phyloP scores from a whole-genome alignment of 92 coral and sea anemone genomes.

The Heliopora coerulea region DNA sequence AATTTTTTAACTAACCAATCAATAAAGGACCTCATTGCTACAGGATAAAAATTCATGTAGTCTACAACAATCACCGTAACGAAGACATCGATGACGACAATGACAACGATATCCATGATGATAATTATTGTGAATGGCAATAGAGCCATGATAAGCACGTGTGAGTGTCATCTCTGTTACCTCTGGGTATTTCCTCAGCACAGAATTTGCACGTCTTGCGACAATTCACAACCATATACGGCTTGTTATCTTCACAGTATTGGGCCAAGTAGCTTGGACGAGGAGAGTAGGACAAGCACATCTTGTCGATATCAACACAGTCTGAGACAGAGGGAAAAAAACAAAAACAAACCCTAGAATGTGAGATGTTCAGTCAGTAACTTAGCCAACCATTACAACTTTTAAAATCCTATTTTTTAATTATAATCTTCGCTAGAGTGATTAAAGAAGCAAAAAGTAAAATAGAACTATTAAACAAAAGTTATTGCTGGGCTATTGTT shows the following conservation, averaged over 20 bases:
- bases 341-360: not conserved
- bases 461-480: too few relatives aligned
- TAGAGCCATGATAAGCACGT: not conserved
- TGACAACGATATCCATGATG: not conserved
- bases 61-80: not conserved
- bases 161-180: not conserved
- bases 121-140: not conserved
- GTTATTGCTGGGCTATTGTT: too few relatives aligned
- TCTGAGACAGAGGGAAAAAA: not conserved
- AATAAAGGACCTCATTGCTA: too few relatives aligned
- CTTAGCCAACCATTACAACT: too few relatives aligned
- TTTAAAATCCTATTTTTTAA: too few relatives aligned
- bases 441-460: too few relatives aligned
- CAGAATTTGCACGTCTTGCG: not conserved
- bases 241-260: not conserved
- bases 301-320: not conserved
- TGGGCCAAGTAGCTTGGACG: not conserved
- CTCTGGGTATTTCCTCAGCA: not conserved
- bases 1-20: too few relatives aligned
- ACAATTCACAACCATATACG: not conserved
- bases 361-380: too few relatives aligned
- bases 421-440: too few relatives aligned
- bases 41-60: too few relatives aligned
- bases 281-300: not conserved
- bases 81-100: constrained; percentile 1